Conservation (phyloP, 2,113 vertebrate species). For the Cavia porcellus region DNA sequence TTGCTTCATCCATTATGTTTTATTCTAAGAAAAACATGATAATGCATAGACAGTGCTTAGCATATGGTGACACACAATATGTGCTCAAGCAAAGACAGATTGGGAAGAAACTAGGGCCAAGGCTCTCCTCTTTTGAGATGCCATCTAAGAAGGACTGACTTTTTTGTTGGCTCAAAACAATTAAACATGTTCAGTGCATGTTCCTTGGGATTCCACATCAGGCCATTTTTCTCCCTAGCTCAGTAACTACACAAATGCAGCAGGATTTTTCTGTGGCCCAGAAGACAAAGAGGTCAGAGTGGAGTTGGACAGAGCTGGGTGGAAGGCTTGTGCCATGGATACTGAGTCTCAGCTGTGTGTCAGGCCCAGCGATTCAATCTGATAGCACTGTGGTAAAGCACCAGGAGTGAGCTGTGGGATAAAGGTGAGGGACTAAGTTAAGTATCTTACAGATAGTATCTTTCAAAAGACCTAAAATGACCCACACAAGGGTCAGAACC, state of each 20-base stretch:
- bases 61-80: not conserved
- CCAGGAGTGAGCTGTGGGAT: not conserved
- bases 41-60: not conserved
- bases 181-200: too few species aligned
- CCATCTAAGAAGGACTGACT: too few species aligned
- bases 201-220: not conserved
- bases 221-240: not conserved
- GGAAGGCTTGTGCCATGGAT: not conserved
- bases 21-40: not conserved
- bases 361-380: not conserved
- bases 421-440: not conserved
- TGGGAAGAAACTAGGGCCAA: rapidly evolving
- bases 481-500: not conserved
- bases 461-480: rapidly evolving
- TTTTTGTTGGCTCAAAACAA: too few species aligned
- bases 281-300: not conserved
- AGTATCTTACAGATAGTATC: not conserved
- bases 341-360: rapidly evolving
- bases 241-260: too few species aligned
- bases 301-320: not conserved
- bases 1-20: not conserved
- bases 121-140: too few species aligned
- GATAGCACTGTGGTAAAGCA: not conserved
- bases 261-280: not conserved
- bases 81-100: not conserved